Percentiles rank a stretch among this genome's conserved stretches.
These are phyloP conservation scores for Drosophila erecta DNA, from an alignment of 1,140 invertebrate species.

Conservation along the genomic window DNA sequence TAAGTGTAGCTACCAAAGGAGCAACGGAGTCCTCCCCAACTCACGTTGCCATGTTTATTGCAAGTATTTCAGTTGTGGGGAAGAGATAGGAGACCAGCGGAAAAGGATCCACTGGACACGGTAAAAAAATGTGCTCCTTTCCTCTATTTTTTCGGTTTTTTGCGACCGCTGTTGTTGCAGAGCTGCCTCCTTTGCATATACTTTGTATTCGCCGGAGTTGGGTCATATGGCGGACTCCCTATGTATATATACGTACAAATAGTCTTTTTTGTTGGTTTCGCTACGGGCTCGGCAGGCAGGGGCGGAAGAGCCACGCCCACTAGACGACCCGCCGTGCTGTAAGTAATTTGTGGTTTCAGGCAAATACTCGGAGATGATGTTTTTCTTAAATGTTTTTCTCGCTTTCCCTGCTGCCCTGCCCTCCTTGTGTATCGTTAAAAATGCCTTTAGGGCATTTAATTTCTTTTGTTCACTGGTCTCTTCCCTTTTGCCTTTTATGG, in stretches of 20 bases:
- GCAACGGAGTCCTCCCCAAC: conserved; percentile 41
- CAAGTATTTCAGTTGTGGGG: conserved; percentile 73
- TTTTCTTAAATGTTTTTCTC: conserved; percentile 83
- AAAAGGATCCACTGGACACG: conserved; percentile 51
- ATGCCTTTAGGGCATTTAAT: conserved; percentile 83
- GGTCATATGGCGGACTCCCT: conserved; percentile 35
- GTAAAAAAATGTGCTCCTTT: conserved; percentile 36
- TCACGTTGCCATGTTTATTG: conserved; percentile 77
- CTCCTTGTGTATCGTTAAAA: conserved; percentile 75
- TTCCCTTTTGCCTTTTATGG: conserved; percentile 63
- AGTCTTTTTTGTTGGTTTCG: conserved; percentile 31
- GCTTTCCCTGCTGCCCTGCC: conserved; percentile 35
- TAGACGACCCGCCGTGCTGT: conserved; percentile 75
- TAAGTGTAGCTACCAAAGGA: conserved; percentile 72
- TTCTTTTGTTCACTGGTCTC: conserved; percentile 79
- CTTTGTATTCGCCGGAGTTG: conserved; percentile 46
- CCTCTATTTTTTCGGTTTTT: conserved; percentile 25
- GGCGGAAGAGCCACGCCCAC: conserved; percentile 51
- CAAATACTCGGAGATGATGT: conserved; percentile 80
- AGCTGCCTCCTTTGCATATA: conserved; percentile 68
- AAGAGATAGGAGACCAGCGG: conserved; percentile 34
- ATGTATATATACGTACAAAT: conserved; percentile 24
- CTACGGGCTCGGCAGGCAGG: conserved; percentile 1
- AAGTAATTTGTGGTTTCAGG: conserved; percentile 83
- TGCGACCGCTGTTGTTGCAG: conserved; percentile 46